Evolutionary conservation across 2,888 invertebrate species (phyloP).

Genomic region (Apodemia duryi): DNA sequence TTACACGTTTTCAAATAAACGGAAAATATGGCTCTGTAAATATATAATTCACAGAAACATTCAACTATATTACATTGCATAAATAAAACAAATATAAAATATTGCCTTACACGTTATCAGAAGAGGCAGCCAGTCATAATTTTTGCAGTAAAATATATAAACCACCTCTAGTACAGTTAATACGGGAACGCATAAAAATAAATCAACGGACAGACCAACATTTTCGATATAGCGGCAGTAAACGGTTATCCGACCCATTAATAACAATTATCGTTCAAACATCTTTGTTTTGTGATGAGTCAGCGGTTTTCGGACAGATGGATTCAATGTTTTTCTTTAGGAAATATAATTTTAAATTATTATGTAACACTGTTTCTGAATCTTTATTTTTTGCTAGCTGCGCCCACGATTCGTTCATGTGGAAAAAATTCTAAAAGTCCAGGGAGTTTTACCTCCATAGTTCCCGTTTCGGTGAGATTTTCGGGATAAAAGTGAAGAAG

Average conservation of each 20-base stretch:
- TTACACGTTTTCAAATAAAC: not conserved
- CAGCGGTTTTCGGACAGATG: constrained; percentile 27
- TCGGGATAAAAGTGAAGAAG: no score
- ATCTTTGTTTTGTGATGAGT: constrained; percentile 63
- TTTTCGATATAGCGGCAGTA: constrained; percentile 30
- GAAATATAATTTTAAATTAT: not conserved
- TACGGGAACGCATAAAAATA: constrained; percentile 29
- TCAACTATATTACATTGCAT: not conserved
- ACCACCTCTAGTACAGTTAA: constrained; percentile 19
- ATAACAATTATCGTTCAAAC: constrained; percentile 56
- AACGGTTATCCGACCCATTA: constrained; percentile 48
- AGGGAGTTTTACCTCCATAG: no score
- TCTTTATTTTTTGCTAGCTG: no score
- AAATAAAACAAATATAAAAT: constrained; percentile 15
- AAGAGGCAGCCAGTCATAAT: constrained; percentile 21
- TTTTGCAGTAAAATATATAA: constrained; percentile 22
- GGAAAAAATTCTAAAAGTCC: no score
- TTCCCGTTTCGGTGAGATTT: no score
- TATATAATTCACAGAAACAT: not conserved
- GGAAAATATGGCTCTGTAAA: not conserved
- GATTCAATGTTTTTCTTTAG: not conserved
- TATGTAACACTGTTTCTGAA: no score
- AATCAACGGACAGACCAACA: constrained; percentile 37
- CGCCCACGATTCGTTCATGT: no score
- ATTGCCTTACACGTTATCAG: not conserved